Percentiles rank a stretch among this genome's conserved stretches.
Conservation (phyloP, 1,140 invertebrate species). For the Zaprionus vittiger region DNA sequence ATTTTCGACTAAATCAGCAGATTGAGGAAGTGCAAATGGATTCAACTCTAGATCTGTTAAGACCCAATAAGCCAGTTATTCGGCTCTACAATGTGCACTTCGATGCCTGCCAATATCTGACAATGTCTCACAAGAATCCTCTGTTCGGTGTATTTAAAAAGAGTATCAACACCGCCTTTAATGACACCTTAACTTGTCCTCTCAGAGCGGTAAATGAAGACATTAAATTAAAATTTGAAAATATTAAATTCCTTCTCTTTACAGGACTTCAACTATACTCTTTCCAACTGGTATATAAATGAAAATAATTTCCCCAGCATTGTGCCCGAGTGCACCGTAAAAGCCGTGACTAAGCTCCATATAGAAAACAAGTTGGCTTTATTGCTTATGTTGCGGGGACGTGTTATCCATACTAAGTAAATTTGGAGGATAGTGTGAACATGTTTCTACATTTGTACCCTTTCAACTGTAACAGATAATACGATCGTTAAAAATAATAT, state of each 20-base stretch:
- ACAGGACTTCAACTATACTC: slow-evolving; percentile 51
- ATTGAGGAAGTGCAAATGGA: background rate
- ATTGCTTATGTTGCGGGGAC: background rate
- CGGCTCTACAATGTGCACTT: slow-evolving; percentile 3
- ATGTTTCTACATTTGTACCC: background rate
- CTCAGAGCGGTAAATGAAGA: slow-evolving; percentile 5
- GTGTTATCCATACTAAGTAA: slow-evolving; percentile 9
- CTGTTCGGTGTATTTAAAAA: background rate
- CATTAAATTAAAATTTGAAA: background rate
- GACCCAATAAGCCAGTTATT: background rate
- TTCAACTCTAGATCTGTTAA: background rate
- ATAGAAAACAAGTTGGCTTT: slow-evolving; percentile 13
- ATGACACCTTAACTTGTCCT: slow-evolving; percentile 6
- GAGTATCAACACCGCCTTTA: background rate
- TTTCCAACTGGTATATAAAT: slow-evolving; percentile 46
- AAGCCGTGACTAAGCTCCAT: slow-evolving; percentile 29
- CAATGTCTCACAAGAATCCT: background rate
- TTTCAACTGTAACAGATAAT: background rate
- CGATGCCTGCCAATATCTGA: slow-evolving; percentile 9
- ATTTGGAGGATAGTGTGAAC: background rate
- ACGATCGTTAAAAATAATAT: background rate
- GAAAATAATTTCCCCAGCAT: slow-evolving; percentile 48
- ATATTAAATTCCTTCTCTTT: background rate
- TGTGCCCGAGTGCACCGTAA: slow-evolving; percentile 43
- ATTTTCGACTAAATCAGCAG: slow-evolving; percentile 7